Evolutionary conservation across 2,888 invertebrate genomes (phyloP), one percentile per base, ranked within the genome.

Genomic region (Sthenelais limicola): DNA sequence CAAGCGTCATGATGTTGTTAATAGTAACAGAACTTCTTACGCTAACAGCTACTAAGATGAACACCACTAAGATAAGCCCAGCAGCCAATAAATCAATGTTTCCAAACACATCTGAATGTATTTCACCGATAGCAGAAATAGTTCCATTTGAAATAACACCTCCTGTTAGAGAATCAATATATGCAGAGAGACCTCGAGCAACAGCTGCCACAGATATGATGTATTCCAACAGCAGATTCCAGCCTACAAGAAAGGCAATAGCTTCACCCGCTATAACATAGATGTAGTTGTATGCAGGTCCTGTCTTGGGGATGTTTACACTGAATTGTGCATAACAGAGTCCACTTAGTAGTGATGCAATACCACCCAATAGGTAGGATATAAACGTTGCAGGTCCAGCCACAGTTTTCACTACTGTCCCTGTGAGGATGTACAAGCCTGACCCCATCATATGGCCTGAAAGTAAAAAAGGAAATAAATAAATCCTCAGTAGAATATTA

Each of bases 361-460:
- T 87, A 3, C 95, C 96, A 5, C 96, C 95, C 58, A 97, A 92
- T 0, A 93, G 85, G 82, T 93, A 90, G 9, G 90, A 89, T 26
- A 98, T 83, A 3, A 94, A 93, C 0, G 97, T 95, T 0, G 96
- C 94, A 0, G 97, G 97, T 0, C 97, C 97, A 0, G 96, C 94
- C 82, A n/a, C 15, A 15, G 4, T 38, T 15, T 38, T 21, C 38
- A 62, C 43, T 12, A 62, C 62, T 5, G 62, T 62, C 2, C 62
- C 62, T 5, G 62, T 62, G n/a, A 62, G 15, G 24, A 62, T 43
- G 38, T 62, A 62, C 38, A 62, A 38, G 24, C 62, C 62, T 12
- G 62, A 62, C 38, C 62, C 62, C 1, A 35, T 21, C 62, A 62
- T 62, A 43, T 62, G 62, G 9, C 62, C n/a, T n/a, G n/a, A n/a